Conservation (phyloP, 2,888 invertebrate genomes). For the Xanthorhoe designata region DNA sequence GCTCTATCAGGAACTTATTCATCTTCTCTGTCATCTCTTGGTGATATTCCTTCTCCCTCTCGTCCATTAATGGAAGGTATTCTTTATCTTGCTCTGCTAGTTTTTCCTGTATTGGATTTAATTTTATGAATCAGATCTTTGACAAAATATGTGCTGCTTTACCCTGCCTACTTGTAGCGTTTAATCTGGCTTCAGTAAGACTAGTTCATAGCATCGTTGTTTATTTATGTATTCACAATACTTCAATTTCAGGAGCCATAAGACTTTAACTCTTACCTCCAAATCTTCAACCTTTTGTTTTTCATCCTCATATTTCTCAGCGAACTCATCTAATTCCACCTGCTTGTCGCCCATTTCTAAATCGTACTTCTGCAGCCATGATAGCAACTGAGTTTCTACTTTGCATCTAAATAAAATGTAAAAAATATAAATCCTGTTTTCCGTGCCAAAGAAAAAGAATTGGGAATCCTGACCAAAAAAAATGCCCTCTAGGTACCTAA, state of each 20-base stretch:
- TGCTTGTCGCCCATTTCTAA: constrained; percentile 86
- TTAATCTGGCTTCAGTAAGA: not conserved
- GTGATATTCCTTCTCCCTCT: constrained; percentile 84
- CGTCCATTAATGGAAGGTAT: constrained; percentile 84
- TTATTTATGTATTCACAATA: not conserved
- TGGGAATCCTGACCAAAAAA: too few relatives aligned
- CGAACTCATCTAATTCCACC: constrained; percentile 79
- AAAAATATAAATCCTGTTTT: not conserved
- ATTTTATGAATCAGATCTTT: not conserved
- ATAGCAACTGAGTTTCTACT: constrained; percentile 84
- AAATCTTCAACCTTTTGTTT: constrained; percentile 71
- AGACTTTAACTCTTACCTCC: constrained; percentile 57
- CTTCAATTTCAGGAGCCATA: not conserved
- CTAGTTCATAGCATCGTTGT: not conserved
- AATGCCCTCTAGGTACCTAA: too few relatives aligned
- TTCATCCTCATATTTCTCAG: constrained; percentile 80
- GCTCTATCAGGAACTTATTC: constrained; percentile 71
- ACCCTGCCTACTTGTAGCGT: not conserved
- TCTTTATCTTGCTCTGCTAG: constrained; percentile 83
- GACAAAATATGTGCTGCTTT: not conserved
- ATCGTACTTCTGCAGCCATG: constrained; percentile 87
- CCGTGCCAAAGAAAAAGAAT: too few relatives aligned
- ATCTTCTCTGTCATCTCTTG: constrained; percentile 81
- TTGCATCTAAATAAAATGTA: constrained; percentile 67
- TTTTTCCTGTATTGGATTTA: constrained; percentile 58